These are phyloP conservation scores for Tursiops truncatus DNA, from an alignment of 2,113 vertebrate genomes.

Conservation along the genomic window DNA sequence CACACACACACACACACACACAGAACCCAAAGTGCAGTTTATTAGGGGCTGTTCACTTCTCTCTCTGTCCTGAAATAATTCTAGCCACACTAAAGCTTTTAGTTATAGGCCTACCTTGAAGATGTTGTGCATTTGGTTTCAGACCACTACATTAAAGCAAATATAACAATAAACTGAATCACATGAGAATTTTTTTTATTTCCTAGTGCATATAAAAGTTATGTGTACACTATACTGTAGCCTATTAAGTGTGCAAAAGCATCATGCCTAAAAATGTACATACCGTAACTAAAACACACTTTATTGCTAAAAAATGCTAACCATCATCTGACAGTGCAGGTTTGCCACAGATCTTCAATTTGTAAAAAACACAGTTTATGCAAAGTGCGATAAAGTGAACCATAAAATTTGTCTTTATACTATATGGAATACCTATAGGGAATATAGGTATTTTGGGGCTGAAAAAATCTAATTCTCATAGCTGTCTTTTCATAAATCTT, in stretches of 20 bases:
- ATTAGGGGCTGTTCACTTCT: neutral
- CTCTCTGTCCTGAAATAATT: neutral
- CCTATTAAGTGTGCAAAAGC: neutral
- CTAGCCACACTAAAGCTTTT: neutral
- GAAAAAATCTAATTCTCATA: neutral
- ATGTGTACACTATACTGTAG: neutral
- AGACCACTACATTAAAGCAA: neutral
- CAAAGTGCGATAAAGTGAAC: neutral
- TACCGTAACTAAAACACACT: neutral
- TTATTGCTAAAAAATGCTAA: neutral
- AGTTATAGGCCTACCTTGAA: neutral
- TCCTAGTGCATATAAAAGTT: neutral
- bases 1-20: neutral
- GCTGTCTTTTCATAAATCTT: neutral
- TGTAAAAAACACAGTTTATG: neutral
- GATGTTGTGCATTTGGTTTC: neutral
- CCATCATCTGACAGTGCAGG: neutral
- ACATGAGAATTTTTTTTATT: neutral
- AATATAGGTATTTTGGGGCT: neutral
- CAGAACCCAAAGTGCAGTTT: neutral
- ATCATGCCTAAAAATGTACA: neutral
- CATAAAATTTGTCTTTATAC: neutral
- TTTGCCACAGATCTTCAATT: neutral
- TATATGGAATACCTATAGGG: accelerated
- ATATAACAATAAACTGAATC: neutral